Base-by-base conservation (phyloP, 1,140 invertebrate species). In the Papilio aristodemus region DNA sequence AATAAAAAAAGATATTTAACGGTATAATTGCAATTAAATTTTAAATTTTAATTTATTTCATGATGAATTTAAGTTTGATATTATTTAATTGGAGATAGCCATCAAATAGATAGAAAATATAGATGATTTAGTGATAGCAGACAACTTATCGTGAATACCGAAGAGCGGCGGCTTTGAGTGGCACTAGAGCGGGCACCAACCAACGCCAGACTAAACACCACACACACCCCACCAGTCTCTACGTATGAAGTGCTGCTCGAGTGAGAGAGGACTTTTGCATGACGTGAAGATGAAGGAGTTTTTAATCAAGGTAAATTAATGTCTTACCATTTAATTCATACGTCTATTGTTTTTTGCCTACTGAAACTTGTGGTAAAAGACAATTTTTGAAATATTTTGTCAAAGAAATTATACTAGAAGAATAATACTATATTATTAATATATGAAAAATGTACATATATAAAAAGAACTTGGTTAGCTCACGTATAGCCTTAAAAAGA, bases 191-290 rank as follows among this genome's bases (percentile, higher is more conserved):
- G 63, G 43, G 25, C 27, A n/a, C 25, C 39, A 41, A 50, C 63
- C 63, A 39, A 39, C 14, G 63, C 0, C 41, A 46, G 63, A 66
- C 60, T 62, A 62, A 64, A 64, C 62, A 64, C 62, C 54, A 58
- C 54, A 58, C 54, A n/a, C 22, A 3, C 58, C 41, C 63, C n/a
- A 27, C 22, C 13, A 27, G 41, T 27, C 13, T n/a, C 57, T 36
- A 50, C 17, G 36, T 39, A 38, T 60, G 58, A 37, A 60, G 58
- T 60, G 58, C n/a, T 25, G 36, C 27, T 62, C 14, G 10, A 38
- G 17, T 5, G n/a, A n/a, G n/a, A n/a, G n/a, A n/a, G 9, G 17
- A 38, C 32, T 14, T 9, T 58, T 38, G 9, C 7, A 37, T 37
- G 9, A 60, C 9, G 59, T 19, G 7, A 36, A 62, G 27, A 38